These are phyloP conservation scores for Agrochola litura DNA, from an alignment of 2,888 invertebrate genomes.

Conservation along the genomic window DNA sequence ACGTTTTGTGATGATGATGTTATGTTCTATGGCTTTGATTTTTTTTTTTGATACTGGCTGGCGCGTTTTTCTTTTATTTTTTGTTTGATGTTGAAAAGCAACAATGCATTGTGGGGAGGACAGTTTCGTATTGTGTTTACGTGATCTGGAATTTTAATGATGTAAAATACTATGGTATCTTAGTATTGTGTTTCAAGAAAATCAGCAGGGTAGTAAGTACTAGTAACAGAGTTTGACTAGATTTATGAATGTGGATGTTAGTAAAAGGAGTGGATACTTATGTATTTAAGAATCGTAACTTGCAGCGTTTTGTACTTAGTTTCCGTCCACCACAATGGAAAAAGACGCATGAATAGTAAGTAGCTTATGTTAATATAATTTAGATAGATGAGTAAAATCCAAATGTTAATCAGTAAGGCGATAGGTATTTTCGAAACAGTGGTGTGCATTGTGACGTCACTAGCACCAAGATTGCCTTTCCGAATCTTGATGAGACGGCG, in stretches of 20 bases:
- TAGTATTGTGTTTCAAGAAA: too few species aligned
- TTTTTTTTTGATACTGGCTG: constrained; percentile 24
- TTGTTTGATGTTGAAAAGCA: constrained; percentile 27
- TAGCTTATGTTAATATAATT: not conserved
- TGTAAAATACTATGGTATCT: too few species aligned
- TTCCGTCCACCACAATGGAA: too few species aligned
- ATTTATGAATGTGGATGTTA: too few species aligned
- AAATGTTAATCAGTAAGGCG: constrained; percentile 16
- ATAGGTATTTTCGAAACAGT: constrained; percentile 4
- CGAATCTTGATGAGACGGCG: constrained; percentile 56
- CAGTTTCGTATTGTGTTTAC: not conserved
- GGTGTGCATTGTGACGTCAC: constrained; percentile 44
- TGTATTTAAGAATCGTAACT: too few species aligned
- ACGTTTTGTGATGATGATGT: constrained; percentile 54
- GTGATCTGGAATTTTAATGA: too few species aligned
- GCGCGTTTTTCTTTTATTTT: constrained; percentile 1
- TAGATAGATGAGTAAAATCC: not conserved
- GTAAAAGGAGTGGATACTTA: too few species aligned
- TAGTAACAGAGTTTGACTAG: too few species aligned
- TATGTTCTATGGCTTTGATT: constrained; percentile 33
- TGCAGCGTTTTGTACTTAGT: too few species aligned
- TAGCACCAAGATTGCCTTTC: constrained; percentile 52
- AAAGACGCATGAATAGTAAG: too few species aligned
- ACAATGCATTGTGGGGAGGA: constrained; percentile 7
- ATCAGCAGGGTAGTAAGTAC: too few species aligned